Evolutionary conservation across 2,797 vertebrate genomes (phyloP).

Genomic region (Taeniopygia guttata): DNA sequence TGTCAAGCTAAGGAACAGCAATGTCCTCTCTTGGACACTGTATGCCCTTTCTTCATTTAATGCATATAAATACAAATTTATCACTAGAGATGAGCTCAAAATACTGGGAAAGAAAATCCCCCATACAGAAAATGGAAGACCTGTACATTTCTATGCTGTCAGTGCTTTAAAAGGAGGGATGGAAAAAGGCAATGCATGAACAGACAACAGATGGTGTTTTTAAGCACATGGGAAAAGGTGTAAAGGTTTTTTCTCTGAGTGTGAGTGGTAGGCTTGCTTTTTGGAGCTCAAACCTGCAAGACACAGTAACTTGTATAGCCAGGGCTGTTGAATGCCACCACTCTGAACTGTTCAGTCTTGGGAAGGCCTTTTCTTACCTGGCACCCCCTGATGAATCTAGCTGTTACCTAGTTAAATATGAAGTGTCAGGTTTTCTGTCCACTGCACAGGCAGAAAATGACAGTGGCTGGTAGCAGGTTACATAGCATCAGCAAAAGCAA

Average conservation of each 20-base stretch:
- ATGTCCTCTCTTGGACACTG: accelerated
- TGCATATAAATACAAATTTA: background rate
- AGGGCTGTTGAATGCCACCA: background rate
- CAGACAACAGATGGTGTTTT: background rate
- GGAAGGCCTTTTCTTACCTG: background rate
- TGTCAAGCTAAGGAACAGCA: background rate
- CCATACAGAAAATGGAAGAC: background rate
- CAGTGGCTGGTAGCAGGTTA: background rate
- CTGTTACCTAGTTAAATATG: background rate
- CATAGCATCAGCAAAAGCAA: background rate
- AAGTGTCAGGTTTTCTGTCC: background rate
- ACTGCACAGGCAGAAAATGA: background rate
- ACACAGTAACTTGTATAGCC: accelerated
- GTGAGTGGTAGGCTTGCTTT: background rate
- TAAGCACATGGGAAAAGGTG: background rate
- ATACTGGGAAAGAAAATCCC: accelerated
- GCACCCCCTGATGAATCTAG: background rate
- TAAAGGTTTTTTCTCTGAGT: background rate
- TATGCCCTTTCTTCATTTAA: background rate
- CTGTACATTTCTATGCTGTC: background rate
- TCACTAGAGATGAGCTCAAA: background rate
- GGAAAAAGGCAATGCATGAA: background rate
- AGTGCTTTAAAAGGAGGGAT: background rate
- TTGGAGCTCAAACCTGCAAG: background rate
- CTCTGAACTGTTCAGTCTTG: background rate